Evolutionary conservation across 2,888 invertebrate species (phyloP).

Genomic region (Drosophila niveifrons): DNA sequence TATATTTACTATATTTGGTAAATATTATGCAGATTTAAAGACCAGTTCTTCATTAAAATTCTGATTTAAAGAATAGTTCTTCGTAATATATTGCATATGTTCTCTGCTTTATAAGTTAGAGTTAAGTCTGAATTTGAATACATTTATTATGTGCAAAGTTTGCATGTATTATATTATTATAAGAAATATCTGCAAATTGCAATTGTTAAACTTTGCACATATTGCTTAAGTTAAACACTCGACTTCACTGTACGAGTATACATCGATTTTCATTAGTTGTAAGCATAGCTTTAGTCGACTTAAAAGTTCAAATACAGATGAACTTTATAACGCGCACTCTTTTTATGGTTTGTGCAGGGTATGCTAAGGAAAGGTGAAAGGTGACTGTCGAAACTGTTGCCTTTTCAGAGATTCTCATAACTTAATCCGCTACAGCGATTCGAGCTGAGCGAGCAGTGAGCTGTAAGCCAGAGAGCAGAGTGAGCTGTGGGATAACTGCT

Average conservation of each 20-base stretch:
- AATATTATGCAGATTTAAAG: too few relatives aligned
- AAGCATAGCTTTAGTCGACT: background rate
- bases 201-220: background rate
- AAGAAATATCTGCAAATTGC: background rate
- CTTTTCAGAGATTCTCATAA: slow-evolving; percentile 46
- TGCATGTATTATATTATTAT: background rate
- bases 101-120: too few relatives aligned
- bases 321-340: slow-evolving; percentile 13
- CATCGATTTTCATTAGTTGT: background rate
- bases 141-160: background rate
- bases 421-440: slow-evolving; percentile 39
- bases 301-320: slow-evolving; percentile 1
- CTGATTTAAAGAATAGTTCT: too few relatives aligned
- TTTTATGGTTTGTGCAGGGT: slow-evolving; percentile 41
- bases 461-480: background rate
- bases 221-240: background rate
- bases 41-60: too few relatives aligned
- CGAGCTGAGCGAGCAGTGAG: background rate
- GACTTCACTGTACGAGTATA: background rate
- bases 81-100: too few relatives aligned
- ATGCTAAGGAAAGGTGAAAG: slow-evolving; percentile 41
- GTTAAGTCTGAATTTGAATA: background rate
- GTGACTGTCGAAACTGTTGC: slow-evolving; percentile 47
- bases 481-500: slow-evolving; percentile 22
- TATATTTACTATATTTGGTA: too few relatives aligned